These are phyloP conservation scores for Euglossa dilemma DNA, from an alignment of 1,140 invertebrate genomes.

Conservation along the genomic window DNA sequence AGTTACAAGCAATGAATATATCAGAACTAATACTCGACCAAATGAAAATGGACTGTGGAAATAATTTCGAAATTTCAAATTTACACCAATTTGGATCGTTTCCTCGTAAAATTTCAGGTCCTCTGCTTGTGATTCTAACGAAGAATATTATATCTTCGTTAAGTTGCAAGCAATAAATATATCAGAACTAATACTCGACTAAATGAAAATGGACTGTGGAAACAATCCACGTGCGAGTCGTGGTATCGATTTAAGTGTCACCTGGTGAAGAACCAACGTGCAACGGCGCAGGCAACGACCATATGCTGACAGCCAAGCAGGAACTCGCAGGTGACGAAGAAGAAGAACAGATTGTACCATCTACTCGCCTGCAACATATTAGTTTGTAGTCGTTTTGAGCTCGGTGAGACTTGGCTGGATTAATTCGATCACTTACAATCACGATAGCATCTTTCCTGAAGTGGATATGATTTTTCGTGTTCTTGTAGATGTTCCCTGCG, in stretches of 20 bases:
- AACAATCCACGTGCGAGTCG: not conserved
- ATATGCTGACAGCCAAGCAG: slow-evolving; percentile 90
- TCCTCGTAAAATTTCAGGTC: too few species aligned
- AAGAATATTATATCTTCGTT: too few species aligned
- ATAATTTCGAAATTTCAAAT: too few species aligned
- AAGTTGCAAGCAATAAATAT: too few species aligned
- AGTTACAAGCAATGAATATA: too few species aligned
- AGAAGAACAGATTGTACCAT: slow-evolving; percentile 87
- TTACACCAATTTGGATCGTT: too few species aligned
- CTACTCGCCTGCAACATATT: slow-evolving; percentile 82
- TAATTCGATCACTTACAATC: slow-evolving; percentile 79
- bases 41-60: too few species aligned
- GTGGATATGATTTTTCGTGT: slow-evolving; percentile 78
- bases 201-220: too few species aligned
- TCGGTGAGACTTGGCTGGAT: not conserved
- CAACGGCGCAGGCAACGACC: slow-evolving; percentile 89
- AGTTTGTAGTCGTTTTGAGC: not conserved
- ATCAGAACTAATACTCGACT: too few species aligned
- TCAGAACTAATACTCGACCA: too few species aligned
- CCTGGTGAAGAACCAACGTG: slow-evolving; percentile 91
- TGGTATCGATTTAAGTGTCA: slow-evolving; percentile 72
- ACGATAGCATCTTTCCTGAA: slow-evolving; percentile 83
- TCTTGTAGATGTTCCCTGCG: slow-evolving; percentile 83
- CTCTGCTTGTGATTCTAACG: too few species aligned
- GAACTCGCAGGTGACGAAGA: slow-evolving; percentile 89